These are phyloP conservation scores for Drosophila pseudotakahashii DNA, from an alignment of 2,888 invertebrate species.

Conservation along the genomic window DNA sequence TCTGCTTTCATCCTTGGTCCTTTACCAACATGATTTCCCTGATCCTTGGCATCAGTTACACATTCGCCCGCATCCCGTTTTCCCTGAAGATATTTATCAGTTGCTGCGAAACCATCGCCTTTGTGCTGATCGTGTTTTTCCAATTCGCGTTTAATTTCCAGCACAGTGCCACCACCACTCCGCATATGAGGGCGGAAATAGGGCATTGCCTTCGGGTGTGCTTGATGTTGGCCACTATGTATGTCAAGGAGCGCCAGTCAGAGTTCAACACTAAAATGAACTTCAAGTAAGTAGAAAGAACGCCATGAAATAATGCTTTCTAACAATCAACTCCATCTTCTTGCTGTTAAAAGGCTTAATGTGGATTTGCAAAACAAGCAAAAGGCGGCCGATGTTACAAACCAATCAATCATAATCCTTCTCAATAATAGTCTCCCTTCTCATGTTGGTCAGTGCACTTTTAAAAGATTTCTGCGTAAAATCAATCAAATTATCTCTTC, in stretches of 20 bases:
- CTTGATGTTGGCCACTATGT: slow-evolving; percentile 90
- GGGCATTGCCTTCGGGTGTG: slow-evolving; percentile 90
- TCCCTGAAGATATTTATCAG: slow-evolving; percentile 88
- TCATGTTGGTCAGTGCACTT: slow-evolving; percentile 90
- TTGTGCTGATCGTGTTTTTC: slow-evolving; percentile 88
- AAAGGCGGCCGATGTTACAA: slow-evolving; percentile 91
- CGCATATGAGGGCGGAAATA: slow-evolving; percentile 87
- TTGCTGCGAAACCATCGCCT: slow-evolving; percentile 87
- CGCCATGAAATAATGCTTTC: too few relatives aligned
- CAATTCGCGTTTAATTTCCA: slow-evolving; percentile 86
- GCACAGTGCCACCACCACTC: slow-evolving; percentile 88
- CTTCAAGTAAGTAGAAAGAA: slow-evolving; percentile 86
- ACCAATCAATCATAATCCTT: slow-evolving; percentile 93
- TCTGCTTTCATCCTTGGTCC: slow-evolving; percentile 76
- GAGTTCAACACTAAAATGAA: slow-evolving; percentile 95
- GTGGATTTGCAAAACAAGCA: slow-evolving; percentile 91
- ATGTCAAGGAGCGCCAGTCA: slow-evolving; percentile 93
- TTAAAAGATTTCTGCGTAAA: too few relatives aligned
- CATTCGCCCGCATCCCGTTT: slow-evolving; percentile 93
- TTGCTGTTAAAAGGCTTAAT: slow-evolving; percentile 27
- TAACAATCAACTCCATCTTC: too few relatives aligned
- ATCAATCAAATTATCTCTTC: too few relatives aligned
- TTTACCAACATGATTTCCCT: slow-evolving; percentile 81
- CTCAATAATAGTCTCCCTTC: slow-evolving; percentile 96
- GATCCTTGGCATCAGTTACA: slow-evolving; percentile 88